Evolutionary conservation across 2,888 invertebrate genomes (phyloP).

Genomic region (Polia nebulosa): DNA sequence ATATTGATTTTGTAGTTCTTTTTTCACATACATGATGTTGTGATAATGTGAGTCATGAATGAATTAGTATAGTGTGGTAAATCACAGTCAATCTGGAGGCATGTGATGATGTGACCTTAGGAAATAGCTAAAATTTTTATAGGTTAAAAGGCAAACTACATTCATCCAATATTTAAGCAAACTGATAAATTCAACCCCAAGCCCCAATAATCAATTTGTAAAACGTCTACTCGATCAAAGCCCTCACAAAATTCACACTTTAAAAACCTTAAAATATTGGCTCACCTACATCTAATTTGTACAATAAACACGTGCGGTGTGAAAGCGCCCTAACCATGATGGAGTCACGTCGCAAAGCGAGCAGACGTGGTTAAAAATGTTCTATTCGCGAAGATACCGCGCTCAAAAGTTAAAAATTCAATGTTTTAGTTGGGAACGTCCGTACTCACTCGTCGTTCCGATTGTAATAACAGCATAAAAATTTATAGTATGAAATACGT

Average conservation of each 20-base stretch:
- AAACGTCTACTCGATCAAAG: constrained; percentile 8
- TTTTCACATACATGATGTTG: not conserved
- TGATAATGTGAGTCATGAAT: not conserved
- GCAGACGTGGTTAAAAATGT: constrained; percentile 80
- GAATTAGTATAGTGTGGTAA: not conserved
- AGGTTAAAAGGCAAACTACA: not conserved
- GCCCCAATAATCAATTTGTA: constrained; percentile 3
- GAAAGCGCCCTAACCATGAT: constrained; percentile 69
- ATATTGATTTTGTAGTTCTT: not conserved
- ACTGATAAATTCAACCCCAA: not conserved
- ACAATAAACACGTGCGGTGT: constrained; percentile 57
- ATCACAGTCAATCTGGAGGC: not conserved
- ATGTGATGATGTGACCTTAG: not conserved
- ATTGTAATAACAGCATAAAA: constrained; percentile 66
- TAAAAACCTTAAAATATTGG: constrained; percentile 35
- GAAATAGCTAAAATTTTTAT: not conserved
- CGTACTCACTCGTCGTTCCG: constrained; percentile 65
- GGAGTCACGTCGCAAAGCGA: constrained; percentile 77
- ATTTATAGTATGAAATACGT: constrained; percentile 58
- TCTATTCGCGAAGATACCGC: constrained; percentile 73
- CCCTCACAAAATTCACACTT: constrained; percentile 31
- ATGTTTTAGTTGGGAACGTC: constrained; percentile 70
- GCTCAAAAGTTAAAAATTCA: constrained; percentile 80
- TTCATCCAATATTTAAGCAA: not conserved
- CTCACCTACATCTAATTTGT: constrained; percentile 54